Evolutionary conservation across 2,888 invertebrate genomes (phyloP).

Genomic region (Hirudinaria manillensis): DNA sequence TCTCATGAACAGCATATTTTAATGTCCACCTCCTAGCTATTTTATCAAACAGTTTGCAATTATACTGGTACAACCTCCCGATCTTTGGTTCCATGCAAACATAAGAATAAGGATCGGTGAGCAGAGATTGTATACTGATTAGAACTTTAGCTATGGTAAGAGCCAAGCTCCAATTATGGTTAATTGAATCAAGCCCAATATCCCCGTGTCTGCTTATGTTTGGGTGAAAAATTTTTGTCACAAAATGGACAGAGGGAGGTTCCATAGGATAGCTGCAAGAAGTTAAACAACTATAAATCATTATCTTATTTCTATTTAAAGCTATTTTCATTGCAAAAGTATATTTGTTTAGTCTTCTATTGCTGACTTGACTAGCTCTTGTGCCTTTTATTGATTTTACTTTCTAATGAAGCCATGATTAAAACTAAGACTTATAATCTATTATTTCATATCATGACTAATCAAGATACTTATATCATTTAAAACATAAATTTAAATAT

Average conservation of each 20-base stretch:
- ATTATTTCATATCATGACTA: no score
- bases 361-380: no score
- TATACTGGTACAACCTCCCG: constrained; percentile 70
- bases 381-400: no score
- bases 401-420: no score
- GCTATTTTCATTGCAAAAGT: not conserved
- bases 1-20: constrained; percentile 64
- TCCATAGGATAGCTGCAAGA: constrained; percentile 72
- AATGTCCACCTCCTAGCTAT: constrained; percentile 81
- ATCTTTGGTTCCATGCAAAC: constrained; percentile 84
- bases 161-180: constrained; percentile 92
- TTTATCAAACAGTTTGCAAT: constrained; percentile 69
- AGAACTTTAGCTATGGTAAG: constrained; percentile 72
- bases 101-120: constrained; percentile 74
- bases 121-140: constrained; percentile 53
- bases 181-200: constrained; percentile 88
- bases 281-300: constrained; percentile 1
- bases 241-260: constrained; percentile 82
- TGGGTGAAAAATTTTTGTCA: constrained; percentile 87
- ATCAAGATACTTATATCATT: no score
- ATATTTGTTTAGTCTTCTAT: not conserved
- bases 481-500: not conserved
- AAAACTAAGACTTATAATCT: no score
- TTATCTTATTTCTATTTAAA: constrained; percentile 1
- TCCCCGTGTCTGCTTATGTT: constrained; percentile 91